Base-by-base conservation (phyloP, 2,888 invertebrate genomes). In the Steromphala cineraria region DNA sequence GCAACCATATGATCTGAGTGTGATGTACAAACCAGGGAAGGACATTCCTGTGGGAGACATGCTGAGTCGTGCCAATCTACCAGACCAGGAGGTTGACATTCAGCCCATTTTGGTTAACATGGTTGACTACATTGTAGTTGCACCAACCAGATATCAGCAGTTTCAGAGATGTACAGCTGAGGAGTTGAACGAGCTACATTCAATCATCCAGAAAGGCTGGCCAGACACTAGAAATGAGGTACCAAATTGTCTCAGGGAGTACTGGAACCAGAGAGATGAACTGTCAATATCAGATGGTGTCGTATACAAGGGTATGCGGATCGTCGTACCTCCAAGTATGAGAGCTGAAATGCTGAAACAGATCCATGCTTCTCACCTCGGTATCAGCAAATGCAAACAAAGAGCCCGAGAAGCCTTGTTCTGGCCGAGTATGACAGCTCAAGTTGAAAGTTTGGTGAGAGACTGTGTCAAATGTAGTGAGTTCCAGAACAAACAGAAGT, bases 1-100 rank as follows among this genome's bases (percentile, higher is more conserved):
- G 15, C 83, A 85, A 24, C 78, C 46, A 31, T 83, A 85, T 56
- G 81, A 81, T 75, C 56, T 81, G 13, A 46, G 53, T 5, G 80
- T 82, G 3, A 75, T 17, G 13, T 82, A 83, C 78, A 75, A 62
- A 3, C 82, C 79, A 28, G 82, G 83, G 5, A 80, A 83, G 53
- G 78, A 83, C 4, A 62, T 81, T 15, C 67, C 62, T 28, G 46
- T 82, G n/a, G 75, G 46, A 46, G 81, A 83, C 46, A 40, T 80
- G 4, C 40, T 85, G 21, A 75, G 71, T n/a, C 67, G 80, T 1
- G 79, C 80, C 8, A 75, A 75, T 56, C 56, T 82, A 8, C 55
- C 76, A 40, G 80, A 74, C 46, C 19, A 13, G 17, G 75, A 79
- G 67, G 55, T 52, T 7, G 55, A 77, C 36, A 81, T 81, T 21